A percentile compares a stretch with the other conserved stretches of the same genome.
These are phyloP conservation scores for Globodera ellingtonae DNA, from an alignment of 1,140 invertebrate genomes.

Conservation along the genomic window DNA sequence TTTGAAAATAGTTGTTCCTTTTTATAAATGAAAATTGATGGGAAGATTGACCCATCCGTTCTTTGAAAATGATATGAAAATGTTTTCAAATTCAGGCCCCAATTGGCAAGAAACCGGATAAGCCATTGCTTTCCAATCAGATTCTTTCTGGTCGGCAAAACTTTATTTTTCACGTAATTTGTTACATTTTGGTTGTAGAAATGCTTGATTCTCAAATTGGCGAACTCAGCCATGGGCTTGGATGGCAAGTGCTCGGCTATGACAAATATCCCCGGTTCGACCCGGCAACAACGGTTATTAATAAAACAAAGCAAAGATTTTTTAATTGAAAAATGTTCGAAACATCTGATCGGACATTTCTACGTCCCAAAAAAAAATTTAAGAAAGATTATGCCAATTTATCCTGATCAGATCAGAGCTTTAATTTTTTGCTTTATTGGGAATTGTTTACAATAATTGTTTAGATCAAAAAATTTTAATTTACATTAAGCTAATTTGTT, in stretches of 20 bases:
- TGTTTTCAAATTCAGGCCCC: constrained; percentile 12
- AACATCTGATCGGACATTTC: not conserved
- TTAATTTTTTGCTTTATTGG: not conserved
- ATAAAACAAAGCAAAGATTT: not conserved
- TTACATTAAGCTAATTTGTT: no score
- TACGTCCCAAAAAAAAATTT: no score
- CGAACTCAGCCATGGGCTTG: constrained; percentile 50
- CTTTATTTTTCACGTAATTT: not conserved
- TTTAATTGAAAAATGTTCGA: not conserved
- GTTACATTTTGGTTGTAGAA: constrained; percentile 22
- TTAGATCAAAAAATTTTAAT: not conserved
- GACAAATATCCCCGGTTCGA: constrained; percentile 54
- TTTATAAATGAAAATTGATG: no score
- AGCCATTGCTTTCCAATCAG: constrained; percentile 39
- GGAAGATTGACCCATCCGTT: no score
- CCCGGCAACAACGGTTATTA: constrained; percentile 40
- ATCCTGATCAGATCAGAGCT: not conserved
- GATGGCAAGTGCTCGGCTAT: constrained; percentile 48
- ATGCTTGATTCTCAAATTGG: constrained; percentile 45
- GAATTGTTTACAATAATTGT: not conserved
- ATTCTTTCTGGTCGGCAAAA: constrained; percentile 41
- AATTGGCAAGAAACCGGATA: constrained; percentile 48
- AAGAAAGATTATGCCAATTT: no score
- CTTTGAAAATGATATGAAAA: not conserved
- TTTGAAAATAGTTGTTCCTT: no score